These are phyloP conservation scores for Sicus ferrugineus DNA, from an alignment of 2,888 invertebrate species.

Conservation along the genomic window DNA sequence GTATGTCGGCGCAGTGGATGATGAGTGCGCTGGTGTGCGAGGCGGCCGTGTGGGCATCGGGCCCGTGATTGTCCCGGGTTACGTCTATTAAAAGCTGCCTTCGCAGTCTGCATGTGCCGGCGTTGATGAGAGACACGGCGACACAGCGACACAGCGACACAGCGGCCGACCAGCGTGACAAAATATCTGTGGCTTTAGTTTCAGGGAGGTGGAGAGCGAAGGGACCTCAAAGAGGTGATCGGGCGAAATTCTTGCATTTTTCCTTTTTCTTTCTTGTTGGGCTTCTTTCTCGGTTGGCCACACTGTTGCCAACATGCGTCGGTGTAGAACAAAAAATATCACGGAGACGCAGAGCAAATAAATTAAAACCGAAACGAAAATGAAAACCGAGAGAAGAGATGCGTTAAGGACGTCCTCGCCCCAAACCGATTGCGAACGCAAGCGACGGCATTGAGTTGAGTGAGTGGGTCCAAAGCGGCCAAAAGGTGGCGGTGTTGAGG, in stretches of 20 bases:
- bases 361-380: slow-evolving; percentile 48
- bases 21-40: slow-evolving; percentile 18
- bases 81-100: slow-evolving; percentile 41
- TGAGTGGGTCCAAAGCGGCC: slow-evolving; percentile 18
- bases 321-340: slow-evolving; percentile 49
- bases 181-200: slow-evolving; percentile 8
- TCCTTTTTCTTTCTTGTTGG: slow-evolving; percentile 4
- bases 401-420: not conserved
- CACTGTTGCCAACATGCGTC: slow-evolving; percentile 48
- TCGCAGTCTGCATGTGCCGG: slow-evolving; percentile 16
- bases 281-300: too few relatives aligned
- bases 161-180: too few relatives aligned
- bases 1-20: slow-evolving; percentile 1
- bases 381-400: slow-evolving; percentile 41
- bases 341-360: slow-evolving; percentile 27
- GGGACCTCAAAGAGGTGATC: slow-evolving; percentile 24
- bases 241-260: slow-evolving; percentile 19
- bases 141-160: slow-evolving; percentile 26
- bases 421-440: not conserved
- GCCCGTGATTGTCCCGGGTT: slow-evolving; percentile 35
- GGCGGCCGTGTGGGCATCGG: slow-evolving; percentile 22
- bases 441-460: slow-evolving; percentile 40
- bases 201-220: not conserved
- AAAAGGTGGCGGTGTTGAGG: slow-evolving; percentile 14
- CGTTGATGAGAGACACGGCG: slow-evolving; percentile 26